Conservation (phyloP, 1,140 invertebrate species). For the Paraescarpia echinospica region DNA sequence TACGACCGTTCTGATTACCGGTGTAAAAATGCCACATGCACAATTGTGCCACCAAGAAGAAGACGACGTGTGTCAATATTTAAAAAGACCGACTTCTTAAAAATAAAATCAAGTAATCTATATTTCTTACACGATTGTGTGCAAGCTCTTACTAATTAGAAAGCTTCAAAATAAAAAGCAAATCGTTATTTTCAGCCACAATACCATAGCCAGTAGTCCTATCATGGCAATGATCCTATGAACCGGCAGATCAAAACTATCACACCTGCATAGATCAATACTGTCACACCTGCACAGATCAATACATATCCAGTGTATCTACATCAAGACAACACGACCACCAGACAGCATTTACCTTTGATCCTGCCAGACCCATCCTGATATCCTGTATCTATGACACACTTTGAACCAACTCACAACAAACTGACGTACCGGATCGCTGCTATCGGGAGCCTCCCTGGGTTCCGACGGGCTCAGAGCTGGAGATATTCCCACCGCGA, state of each 20-base stretch:
- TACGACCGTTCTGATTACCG: not conserved
- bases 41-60: no score
- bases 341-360: not conserved
- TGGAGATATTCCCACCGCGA: not conserved
- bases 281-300: not conserved
- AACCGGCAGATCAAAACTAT: not conserved
- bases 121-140: no score
- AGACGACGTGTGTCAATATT: no score
- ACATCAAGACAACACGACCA: not conserved
- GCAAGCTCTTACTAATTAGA: no score
- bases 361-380: not conserved
- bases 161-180: no score
- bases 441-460: not conserved
- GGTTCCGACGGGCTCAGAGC: not conserved
- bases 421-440: not conserved
- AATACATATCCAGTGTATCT: not conserved
- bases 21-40: not conserved
- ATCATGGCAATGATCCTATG: not conserved
- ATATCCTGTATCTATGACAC: not conserved
- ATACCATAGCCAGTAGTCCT: not conserved
- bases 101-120: no score
- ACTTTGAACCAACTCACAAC: not conserved
- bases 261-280: not conserved
- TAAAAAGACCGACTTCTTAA: no score
- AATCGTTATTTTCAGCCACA: not conserved